A percentile compares a stretch with the other conserved stretches of the same genome.
These are phyloP conservation scores for Istiophorus platypterus DNA, from an alignment of 2,113 vertebrate species.

Conservation along the genomic window DNA sequence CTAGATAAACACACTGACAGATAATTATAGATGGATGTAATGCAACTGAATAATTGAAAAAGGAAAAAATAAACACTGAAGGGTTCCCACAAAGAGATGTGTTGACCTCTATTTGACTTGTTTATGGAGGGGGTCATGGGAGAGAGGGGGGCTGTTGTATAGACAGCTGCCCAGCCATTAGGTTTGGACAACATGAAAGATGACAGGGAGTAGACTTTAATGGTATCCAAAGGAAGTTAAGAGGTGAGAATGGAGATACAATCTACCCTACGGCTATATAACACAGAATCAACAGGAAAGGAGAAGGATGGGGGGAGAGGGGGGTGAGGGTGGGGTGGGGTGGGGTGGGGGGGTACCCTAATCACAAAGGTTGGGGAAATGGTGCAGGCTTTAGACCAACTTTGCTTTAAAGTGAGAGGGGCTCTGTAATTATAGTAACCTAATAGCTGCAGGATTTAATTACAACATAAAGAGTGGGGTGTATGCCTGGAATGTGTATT, in stretches of 20 bases:
- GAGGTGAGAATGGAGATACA: slow-evolving; percentile 41
- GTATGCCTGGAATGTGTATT: slow-evolving; percentile 29
- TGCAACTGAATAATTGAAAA: slow-evolving; percentile 4
- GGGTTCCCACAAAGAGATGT: slow-evolving; percentile 12
- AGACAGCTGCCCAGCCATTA: slow-evolving; percentile 18
- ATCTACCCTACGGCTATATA: slow-evolving; percentile 43
- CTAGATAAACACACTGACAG: slow-evolving; percentile 8
- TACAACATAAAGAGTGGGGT: slow-evolving; percentile 26
- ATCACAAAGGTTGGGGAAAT: slow-evolving; percentile 62
- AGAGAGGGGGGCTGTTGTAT: background rate
- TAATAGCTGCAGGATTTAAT: slow-evolving; percentile 46
- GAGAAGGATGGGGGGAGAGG: background rate
- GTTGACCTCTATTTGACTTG: slow-evolving; percentile 51
- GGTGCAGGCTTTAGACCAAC: slow-evolving; percentile 46
- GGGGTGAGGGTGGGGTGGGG: background rate
- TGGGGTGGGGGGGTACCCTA: background rate
- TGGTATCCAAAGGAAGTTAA: slow-evolving; percentile 42
- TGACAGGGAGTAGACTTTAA: slow-evolving; percentile 36
- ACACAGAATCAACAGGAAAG: slow-evolving; percentile 21
- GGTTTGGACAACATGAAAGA: slow-evolving; percentile 44
- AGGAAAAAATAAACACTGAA: background rate
- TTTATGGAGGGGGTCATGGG: slow-evolving; percentile 32
- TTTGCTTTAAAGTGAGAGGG: slow-evolving; percentile 44
- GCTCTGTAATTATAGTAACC: slow-evolving; percentile 67
- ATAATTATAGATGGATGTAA: slow-evolving; percentile 10